Evolutionary conservation across 2,888 invertebrate species (phyloP), one percentile per base, ranked within the genome.

Genomic region (Linnaemya vulpina): DNA sequence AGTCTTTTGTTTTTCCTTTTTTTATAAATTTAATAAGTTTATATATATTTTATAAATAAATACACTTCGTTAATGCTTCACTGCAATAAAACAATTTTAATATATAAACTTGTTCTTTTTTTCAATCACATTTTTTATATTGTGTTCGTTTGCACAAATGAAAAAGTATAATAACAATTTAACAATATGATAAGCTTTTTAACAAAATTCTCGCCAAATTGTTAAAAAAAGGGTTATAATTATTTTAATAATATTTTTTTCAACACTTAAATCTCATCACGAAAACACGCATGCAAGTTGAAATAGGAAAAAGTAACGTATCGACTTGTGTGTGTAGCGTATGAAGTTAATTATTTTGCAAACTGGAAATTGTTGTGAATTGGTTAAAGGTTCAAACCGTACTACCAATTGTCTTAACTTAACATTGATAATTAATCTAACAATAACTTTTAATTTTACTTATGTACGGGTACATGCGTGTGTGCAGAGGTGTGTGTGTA

Each of bases 321-420:
- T 55, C 3, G 55, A 58, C 20, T 9, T 43, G 10, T 20, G 58
- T 40, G 11, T 11, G 9, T 20, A 43, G 25, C 10, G n/a, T 38
- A 49, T n/a, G 49, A 25, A 30, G 62, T 40, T 58, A 62, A 53
- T 35, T 77, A 25, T 51, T 58, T 51, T 58, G 35, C 49, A 20
- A 67, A 60, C 60, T 35, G 65, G 17, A 73, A 75, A 71, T 63
- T 35, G 63, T 35, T 83, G 81, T 55, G 78, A 81, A 62, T 81
- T 73, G 76, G 55, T 75, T 62, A 83, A 85, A 80, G 81, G 86
- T 83, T 81, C 62, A 80, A 83, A 51, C 75, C 65, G 67, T 71
- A 86, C 86, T 86, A 81, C 80, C 60, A 71, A 68, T 75, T 75
- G 65, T 78, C 67, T 77, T 38, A 53, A 67, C 40, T 83, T 55